These are phyloP conservation scores for Cheirogaleus major DNA, from an alignment of 2,797 vertebrate genomes.

Conservation along the genomic window DNA sequence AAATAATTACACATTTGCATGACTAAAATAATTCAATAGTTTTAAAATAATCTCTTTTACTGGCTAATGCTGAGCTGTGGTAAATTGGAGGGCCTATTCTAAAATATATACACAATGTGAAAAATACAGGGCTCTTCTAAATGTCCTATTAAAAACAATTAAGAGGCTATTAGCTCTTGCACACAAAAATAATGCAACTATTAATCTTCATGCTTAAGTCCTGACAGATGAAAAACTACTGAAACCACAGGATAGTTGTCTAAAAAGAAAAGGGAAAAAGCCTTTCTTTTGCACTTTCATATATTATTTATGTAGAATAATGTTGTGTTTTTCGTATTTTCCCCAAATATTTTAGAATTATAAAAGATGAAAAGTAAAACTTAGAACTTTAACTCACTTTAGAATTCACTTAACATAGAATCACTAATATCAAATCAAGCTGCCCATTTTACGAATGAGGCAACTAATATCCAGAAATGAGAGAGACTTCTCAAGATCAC, in stretches of 20 bases:
- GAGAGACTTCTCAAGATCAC: background rate
- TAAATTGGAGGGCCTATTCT: constrained; percentile 57
- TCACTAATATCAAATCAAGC: constrained; percentile 68
- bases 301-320: constrained; percentile 54
- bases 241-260: constrained; percentile 41
- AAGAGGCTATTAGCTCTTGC: constrained; percentile 75
- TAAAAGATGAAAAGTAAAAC: background rate
- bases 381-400: background rate
- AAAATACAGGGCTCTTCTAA: constrained; percentile 71
- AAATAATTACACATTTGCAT: constrained; percentile 14
- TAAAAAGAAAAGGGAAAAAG: constrained; percentile 35
- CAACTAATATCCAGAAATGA: background rate
- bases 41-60: constrained; percentile 65
- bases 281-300: background rate
- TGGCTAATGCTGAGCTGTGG: constrained; percentile 56
- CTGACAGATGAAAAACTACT: constrained; percentile 69
- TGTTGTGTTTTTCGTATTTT: background rate
- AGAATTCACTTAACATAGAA: background rate
- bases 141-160: constrained; percentile 77
- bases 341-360: background rate
- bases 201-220: constrained; percentile 81
- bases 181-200: constrained; percentile 80
- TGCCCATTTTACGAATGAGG: constrained; percentile 32
- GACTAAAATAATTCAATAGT: constrained; percentile 51
- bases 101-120: constrained; percentile 56